Evolutionary conservation across 1,140 invertebrate genomes (phyloP), one percentile per base, ranked within the genome.

Genomic region (Drosophila dunni): DNA sequence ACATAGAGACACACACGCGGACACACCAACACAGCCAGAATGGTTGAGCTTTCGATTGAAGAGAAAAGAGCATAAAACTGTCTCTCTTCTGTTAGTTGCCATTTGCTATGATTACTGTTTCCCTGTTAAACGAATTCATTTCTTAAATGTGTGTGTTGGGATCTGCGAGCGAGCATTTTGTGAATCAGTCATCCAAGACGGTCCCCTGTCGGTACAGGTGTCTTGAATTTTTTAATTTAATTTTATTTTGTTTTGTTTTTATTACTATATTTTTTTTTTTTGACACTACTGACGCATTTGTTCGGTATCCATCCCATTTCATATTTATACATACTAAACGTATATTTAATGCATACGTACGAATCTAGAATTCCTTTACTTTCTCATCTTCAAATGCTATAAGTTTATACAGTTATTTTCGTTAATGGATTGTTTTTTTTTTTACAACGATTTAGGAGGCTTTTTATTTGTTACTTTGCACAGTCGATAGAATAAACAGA

Each of bases 381-480:
- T 29, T 29, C 24, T 29, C 24, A 5, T 0, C 24, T 61, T 6
- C 68, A 34, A 44, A 34, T 29, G 38, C 38, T 40, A 34, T 11
- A 11, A 40, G 29, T 53, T 42, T 50, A 45, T 11, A 45, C 15
- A 45, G 8, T 40, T 62, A 48, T 17, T 66, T 67, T 83, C 70
- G 65, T 78, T 82, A 66, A 77, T 76, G 66, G 53, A 75, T 33
- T 29, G 24, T 29, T 29, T 29, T 29, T 29, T 24, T 29, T 75
- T 68, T 74, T 54, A 81, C 73, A 72, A 78, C 15, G 38, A 72
- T 65, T 29, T 69, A 88, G 82, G 82, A 85, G 82, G 82, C 83
- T 85, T 69, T 69, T 64, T 62, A 78, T 81, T 86, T 81, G 83
- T 85, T 85, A 84, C 53, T 63, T 76, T 79, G 80, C 80, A 46